Evolutionary conservation across 2,888 invertebrate species (phyloP), one percentile per base, ranked within the genome.

Genomic region (Abrostola triplasia): DNA sequence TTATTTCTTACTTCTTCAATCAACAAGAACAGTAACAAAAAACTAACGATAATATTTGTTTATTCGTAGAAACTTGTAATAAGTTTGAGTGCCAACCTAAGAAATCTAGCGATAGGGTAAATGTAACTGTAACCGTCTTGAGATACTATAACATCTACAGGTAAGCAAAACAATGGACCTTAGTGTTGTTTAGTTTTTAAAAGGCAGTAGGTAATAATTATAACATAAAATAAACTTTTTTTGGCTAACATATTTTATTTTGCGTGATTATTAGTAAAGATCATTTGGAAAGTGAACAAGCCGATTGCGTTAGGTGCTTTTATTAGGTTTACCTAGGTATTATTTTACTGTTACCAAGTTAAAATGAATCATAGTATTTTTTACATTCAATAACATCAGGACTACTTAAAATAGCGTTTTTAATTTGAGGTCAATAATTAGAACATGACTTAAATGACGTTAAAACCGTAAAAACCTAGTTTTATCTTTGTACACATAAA

Each of bases 31-130:
- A 12, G 12, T 12, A 13, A 40, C 5, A 12, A 13, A 12, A 11
- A 42, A n/a, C 7, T 42, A 0, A 42, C 6, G 2, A 38, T 38
- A 38, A 9, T 42, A 42, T 42, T 44, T 12, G 8, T 13, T 13
- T 12, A 13, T n/a, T 12, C 7, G 12, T 12, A n/a, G n/a, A 42
- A 6, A n/a, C 7, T 24, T 24, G 24, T 24, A 24, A 2, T 13
- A 47, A 24, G 24, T 47, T 47, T 5, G 9, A 47, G 6, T 67
- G 36, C 72, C 73, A 73, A 76, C 73, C 0, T 63, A 42, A 60
- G 36, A 41, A 64, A 53, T 10, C n/a, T n/a, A 13, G 24, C 42
- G 10, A 5, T 50, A 67, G 52, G 72, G 77, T 67, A 54, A 61
- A 36, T 51, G 36, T n/a, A 37, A 38, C 42, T 49, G 9, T 60